Conservation (phyloP, 2,113 vertebrate species). For the Motacilla alba region DNA sequence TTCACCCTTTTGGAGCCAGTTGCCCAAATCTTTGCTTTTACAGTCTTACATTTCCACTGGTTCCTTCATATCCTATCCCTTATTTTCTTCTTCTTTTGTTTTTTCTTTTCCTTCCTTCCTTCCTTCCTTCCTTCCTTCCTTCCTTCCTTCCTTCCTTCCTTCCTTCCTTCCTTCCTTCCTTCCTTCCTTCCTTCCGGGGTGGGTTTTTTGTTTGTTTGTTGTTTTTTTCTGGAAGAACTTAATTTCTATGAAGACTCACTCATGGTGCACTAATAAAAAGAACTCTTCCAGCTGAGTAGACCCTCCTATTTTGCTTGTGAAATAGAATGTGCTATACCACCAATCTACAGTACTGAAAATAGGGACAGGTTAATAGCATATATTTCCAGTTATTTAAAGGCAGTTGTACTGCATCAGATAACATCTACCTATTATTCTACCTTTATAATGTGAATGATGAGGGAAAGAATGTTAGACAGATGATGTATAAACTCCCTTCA, state of each 20-base stretch:
- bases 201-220: too few relatives aligned
- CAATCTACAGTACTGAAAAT: neutral
- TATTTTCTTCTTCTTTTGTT: neutral
- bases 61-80: neutral
- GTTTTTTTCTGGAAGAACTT: neutral
- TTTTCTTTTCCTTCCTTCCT: fast-evolving
- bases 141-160: too few relatives aligned
- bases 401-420: neutral
- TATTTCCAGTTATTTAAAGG: neutral
- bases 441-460: neutral
- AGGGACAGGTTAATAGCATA: neutral
- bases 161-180: too few relatives aligned
- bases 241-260: neutral
- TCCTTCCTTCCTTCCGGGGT: too few relatives aligned
- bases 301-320: neutral
- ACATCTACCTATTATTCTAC: neutral
- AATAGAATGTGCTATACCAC: neutral
- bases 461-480: neutral
- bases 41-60: neutral
- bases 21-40: neutral
- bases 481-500: neutral
- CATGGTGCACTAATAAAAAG: neutral
- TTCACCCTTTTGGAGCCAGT: neutral
- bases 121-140: too few relatives aligned
- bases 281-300: neutral